Conservation (phyloP, 1,140 invertebrate genomes). For the Philaenus spumarius region DNA sequence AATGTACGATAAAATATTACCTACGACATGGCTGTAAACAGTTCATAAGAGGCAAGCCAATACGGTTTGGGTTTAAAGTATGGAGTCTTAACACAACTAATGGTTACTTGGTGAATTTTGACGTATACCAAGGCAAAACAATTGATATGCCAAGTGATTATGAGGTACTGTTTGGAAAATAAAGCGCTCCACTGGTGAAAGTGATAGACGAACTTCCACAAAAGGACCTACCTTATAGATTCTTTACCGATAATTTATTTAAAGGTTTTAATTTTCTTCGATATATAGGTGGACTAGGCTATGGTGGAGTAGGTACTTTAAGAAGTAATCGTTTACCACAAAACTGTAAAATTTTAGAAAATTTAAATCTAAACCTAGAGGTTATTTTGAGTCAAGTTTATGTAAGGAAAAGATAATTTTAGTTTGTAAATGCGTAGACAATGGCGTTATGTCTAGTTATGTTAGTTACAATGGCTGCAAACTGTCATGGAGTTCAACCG, state of each 20-base stretch:
- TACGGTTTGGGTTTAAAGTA: slow-evolving; percentile 22
- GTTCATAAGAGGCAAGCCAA: too few relatives aligned
- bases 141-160: slow-evolving; percentile 14
- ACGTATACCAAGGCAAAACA: slow-evolving; percentile 20
- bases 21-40: slow-evolving; percentile 28
- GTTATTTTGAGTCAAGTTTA: slow-evolving; percentile 9
- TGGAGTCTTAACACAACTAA: slow-evolving; percentile 13
- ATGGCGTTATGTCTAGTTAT: slow-evolving; percentile 6
- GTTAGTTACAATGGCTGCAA: too few relatives aligned
- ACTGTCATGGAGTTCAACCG: too few relatives aligned
- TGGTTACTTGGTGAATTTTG: slow-evolving; percentile 22
- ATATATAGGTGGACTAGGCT: slow-evolving; percentile 22
- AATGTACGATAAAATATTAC: slow-evolving; percentile 31
- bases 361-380: slow-evolving; percentile 21
- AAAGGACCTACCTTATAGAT: slow-evolving; percentile 17
- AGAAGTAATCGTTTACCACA: slow-evolving; percentile 24
- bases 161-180: slow-evolving; percentile 31
- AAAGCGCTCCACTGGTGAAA: slow-evolving; percentile 23
- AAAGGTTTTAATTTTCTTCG: slow-evolving; percentile 27
- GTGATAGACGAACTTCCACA: slow-evolving; percentile 28
- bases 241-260: slow-evolving; percentile 34
- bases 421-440: slow-evolving; percentile 18
- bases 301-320: slow-evolving; percentile 23
- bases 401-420: slow-evolving; percentile 8
- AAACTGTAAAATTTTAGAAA: slow-evolving; percentile 19